Evolutionary conservation across 2,113 vertebrate genomes (phyloP), one percentile per base, ranked within the genome.

Genomic region (Ariopsis seemanni): DNA sequence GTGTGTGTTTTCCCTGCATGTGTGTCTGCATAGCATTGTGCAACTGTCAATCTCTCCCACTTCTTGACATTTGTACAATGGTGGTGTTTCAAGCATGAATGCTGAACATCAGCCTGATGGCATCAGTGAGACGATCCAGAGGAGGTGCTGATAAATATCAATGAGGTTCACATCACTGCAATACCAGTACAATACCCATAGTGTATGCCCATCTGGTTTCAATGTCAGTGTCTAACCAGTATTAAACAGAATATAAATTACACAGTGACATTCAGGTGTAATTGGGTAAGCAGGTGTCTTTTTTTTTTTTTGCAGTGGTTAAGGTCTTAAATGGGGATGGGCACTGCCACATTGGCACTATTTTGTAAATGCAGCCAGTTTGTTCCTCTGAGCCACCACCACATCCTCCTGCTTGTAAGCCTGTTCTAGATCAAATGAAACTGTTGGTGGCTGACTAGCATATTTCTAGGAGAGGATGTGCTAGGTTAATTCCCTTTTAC

Each of bases 51-150:
- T 89, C 82, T 57, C 81, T 88, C 88, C 84, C 60, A 86, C 84
- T 88, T 88, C 85, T 89, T 88, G 86, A 88, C 90, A 91, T 89
- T 89, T 91, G 77, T 57, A 85, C 85, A 89, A 88, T 88, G 58
- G 60, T 71, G 42, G 58, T 74, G 85, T 85, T 79, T 88, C 75
- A 82, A 87, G 86, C 80, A 60, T 85, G 87, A 91, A 85, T 85
- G 77, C 87, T 78, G 88, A 82, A 83, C 65, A 81, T 85, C 85
- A 86, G 75, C 42, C 75, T 67, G 86, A 84, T 86, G 84, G 58
- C 69, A 88, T 87, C 11, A 50, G 77, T 83, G 82, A 82, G 62
- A 89, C 84, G 89, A 79, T 79, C 79, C 90, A 91, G 85, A 86
- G 25, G 18, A 75, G 65, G 25, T 63, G 25, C 87, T 86, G 85